Conservation (phyloP, 1,140 invertebrate species). For the Magallana gigas region DNA sequence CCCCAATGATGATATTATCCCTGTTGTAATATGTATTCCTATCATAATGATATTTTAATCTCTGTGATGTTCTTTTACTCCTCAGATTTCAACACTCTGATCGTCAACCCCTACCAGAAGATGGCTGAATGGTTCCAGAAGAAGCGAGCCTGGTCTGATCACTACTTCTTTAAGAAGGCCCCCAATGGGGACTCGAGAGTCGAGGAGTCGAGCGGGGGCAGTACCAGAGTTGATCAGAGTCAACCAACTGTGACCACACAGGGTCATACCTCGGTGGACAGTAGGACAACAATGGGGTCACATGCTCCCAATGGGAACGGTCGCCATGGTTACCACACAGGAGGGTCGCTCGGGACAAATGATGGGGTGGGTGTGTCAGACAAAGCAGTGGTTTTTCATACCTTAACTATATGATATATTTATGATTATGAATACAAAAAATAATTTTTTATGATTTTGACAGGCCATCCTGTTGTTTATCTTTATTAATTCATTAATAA, state of each 20-base stretch:
- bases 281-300: background rate
- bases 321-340: background rate
- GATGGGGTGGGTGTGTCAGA: background rate
- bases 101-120: constrained; percentile 45
- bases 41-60: too few relatives aligned
- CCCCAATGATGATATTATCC: background rate
- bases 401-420: too few relatives aligned
- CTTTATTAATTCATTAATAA: too few relatives aligned
- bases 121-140: constrained; percentile 42
- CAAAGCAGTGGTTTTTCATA: too few relatives aligned
- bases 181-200: background rate
- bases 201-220: background rate
- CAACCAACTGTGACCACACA: background rate
- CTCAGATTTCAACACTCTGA: constrained; percentile 38
- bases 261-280: background rate
- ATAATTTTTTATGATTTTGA: too few relatives aligned
- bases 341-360: background rate
- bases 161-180: constrained; percentile 18
- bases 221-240: background rate
- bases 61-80: background rate
- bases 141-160: constrained; percentile 29
- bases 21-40: too few relatives aligned
- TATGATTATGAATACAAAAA: too few relatives aligned
- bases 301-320: background rate
- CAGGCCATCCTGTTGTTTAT: too few relatives aligned